Base-by-base conservation (phyloP, 2,888 invertebrate genomes). In the Limnephilus rhombicus region DNA sequence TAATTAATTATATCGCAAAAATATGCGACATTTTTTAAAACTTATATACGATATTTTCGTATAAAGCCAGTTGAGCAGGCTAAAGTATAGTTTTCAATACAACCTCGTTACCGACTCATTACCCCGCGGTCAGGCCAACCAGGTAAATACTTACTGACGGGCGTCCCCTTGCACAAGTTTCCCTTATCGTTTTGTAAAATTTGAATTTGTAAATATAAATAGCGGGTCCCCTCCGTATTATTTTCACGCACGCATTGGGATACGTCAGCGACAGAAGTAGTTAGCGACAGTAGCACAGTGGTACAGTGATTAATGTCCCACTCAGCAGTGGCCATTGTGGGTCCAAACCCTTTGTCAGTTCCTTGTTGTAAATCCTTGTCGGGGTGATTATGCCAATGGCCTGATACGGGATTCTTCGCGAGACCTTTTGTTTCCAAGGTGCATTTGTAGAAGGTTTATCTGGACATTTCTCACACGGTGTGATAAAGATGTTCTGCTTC, bases 291-390 rank as follows among this genome's bases (percentile, higher is more conserved):
- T 68, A n/a, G 68, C 68, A 68, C 89, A 89, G 34, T 89, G 90
- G 90, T 82, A 82, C 82, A 49, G 81, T 90, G 90, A 90, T 90
- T 90, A 90, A 90, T 90, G 90, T 49, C 37, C 89, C 89, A 89
- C 89, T 90, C 90, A 49, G 31, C 18, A 82, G 18, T 82, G 49
- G 53, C 90, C 82, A 90, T 90, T 90, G 90, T 90, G 80, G 41
- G 80, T 68, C 68, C 68, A 41, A 89, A 89, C 89, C 89, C 89
- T 89, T 89, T 80, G 41, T 41, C 80, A 29, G 89, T 89, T 89
- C 18, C 80, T 89, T 89, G 80, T 45, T 24, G 68, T 68, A 89
- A 89, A 89, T 89, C 89, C 80, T 45, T 89, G 80, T 80, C 68
- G 68, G 68, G 9, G 68, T 68, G 68, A 68, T 68, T 68, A 68